Percentiles rank a stretch among this genome's conserved stretches.
phyloP scores from a whole-genome alignment of 2,113 vertebrate genomes.

The Perca flavescens region DNA sequence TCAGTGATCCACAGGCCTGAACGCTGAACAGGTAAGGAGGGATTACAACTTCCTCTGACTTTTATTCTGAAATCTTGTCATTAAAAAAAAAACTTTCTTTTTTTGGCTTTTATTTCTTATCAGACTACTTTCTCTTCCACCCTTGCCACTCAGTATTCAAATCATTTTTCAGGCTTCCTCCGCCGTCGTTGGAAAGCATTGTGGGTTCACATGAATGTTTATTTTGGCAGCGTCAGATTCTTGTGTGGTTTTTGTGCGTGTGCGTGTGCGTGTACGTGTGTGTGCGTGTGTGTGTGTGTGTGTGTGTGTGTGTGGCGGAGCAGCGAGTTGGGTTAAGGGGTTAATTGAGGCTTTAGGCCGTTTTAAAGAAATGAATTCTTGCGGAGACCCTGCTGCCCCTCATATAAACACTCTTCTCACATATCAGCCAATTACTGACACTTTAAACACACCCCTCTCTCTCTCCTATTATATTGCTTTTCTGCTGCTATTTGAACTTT shows the following conservation, averaged over 20 bases:
- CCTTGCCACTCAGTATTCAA: neutral
- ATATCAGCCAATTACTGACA: slow-evolving; percentile 53
- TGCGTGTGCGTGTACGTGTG: neutral
- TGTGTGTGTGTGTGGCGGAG: neutral
- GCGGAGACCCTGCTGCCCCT: slow-evolving; percentile 15
- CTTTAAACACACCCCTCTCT: slow-evolving; percentile 4
- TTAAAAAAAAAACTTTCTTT: no score
- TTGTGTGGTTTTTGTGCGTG: neutral
- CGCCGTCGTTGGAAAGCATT: neutral
- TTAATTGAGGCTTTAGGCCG: slow-evolving; percentile 67
- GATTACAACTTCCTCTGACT: neutral
- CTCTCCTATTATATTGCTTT: neutral
- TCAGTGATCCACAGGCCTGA: slow-evolving; percentile 38
- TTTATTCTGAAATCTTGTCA: slow-evolving; percentile 20
- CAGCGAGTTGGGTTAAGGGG: slow-evolving; percentile 19
- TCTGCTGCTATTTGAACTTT: neutral
- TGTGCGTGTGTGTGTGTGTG: neutral
- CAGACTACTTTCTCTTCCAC: neutral
- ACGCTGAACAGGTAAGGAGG: slow-evolving; percentile 50
- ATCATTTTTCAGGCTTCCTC: neutral
- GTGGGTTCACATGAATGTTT: slow-evolving; percentile 33
- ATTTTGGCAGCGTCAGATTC: slow-evolving; percentile 26
- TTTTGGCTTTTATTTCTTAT: neutral
- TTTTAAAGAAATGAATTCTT: slow-evolving; percentile 54
- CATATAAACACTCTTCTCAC: slow-evolving; percentile 42